A percentile compares a stretch with the other conserved stretches of the same genome.
These are phyloP conservation scores for Vanacampus margaritifer DNA, from an alignment of 2,113 vertebrate genomes.

Conservation along the genomic window DNA sequence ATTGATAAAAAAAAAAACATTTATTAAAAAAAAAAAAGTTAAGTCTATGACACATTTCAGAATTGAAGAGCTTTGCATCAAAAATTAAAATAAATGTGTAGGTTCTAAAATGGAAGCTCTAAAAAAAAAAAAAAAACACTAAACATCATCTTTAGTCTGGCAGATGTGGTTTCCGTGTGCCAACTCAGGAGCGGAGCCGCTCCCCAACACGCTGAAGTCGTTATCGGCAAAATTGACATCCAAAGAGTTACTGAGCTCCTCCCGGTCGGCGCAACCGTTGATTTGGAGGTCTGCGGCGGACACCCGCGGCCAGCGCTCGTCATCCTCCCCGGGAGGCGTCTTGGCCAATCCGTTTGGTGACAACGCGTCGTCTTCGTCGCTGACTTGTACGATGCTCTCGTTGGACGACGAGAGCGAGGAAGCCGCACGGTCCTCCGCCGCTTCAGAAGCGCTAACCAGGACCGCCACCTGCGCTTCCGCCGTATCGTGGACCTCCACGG, in stretches of 20 bases:
- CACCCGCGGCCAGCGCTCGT: slow-evolving; percentile 1
- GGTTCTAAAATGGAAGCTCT: slow-evolving; percentile 9
- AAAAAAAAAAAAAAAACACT: not conserved
- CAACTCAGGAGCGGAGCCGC: slow-evolving; percentile 6
- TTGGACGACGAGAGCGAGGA: slow-evolving; percentile 42
- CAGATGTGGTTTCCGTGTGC: not conserved
- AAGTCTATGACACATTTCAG: too few relatives aligned
- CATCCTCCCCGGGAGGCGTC: slow-evolving; percentile 10
- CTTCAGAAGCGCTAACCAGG: not conserved
- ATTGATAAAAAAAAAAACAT: not conserved
- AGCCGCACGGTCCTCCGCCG: not conserved
- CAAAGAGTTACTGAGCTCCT: slow-evolving; percentile 12
- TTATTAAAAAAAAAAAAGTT: too few relatives aligned
- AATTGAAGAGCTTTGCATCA: not conserved
- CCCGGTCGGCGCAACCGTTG: slow-evolving; percentile 7
- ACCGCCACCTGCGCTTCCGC: not conserved
- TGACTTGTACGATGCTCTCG: slow-evolving; percentile 51
- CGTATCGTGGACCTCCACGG: slow-evolving; percentile 53
- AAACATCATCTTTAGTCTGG: slow-evolving; percentile 17
- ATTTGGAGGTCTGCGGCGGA: slow-evolving; percentile 31
- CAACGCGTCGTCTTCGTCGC: slow-evolving; percentile 43
- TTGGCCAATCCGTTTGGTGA: slow-evolving; percentile 9
- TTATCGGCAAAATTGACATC: slow-evolving; percentile 32
- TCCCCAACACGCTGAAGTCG: slow-evolving; percentile 52
- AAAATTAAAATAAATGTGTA: slow-evolving; percentile 3